A percentile compares a stretch with the other conserved stretches of the same genome.
Evolutionary conservation across 2,113 vertebrate species (phyloP).

Genomic region (Mustela nigripes): DNA sequence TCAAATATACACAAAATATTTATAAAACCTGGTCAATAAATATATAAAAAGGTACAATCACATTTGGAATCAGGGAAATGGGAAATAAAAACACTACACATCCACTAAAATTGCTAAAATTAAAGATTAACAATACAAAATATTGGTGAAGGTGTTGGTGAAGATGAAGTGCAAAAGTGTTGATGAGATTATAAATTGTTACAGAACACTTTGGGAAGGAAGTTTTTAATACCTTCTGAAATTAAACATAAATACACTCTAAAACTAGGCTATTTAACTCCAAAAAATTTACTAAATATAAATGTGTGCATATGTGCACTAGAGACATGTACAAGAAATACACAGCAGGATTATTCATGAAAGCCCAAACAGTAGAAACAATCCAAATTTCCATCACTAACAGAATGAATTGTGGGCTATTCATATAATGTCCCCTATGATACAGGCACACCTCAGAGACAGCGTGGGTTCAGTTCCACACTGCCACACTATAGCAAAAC

Average conservation of each 20-base stretch:
- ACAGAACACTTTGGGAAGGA: neutral
- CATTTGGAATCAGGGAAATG: neutral
- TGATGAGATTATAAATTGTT: neutral
- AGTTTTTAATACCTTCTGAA: neutral
- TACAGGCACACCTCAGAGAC: neutral
- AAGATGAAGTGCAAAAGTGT: neutral
- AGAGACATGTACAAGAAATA: neutral
- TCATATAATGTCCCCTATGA: neutral
- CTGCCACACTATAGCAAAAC: neutral
- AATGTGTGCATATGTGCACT: neutral
- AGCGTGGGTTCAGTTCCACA: neutral
- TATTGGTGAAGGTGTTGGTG: neutral
- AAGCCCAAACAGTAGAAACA: neutral
- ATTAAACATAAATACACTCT: neutral
- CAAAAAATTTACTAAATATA: neutral
- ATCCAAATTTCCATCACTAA: slow-evolving; percentile 18
- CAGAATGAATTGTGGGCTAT: neutral
- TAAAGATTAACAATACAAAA: slow-evolving; percentile 32
- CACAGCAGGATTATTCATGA: neutral
- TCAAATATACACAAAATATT: neutral
- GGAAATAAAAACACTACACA: neutral
- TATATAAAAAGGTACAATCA: neutral
- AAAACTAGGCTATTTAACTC: neutral
- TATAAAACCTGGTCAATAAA: neutral
- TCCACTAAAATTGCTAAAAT: neutral